Evolutionary conservation across 2,797 vertebrate species (phyloP).

Genomic region (Eremophila alpestris): DNA sequence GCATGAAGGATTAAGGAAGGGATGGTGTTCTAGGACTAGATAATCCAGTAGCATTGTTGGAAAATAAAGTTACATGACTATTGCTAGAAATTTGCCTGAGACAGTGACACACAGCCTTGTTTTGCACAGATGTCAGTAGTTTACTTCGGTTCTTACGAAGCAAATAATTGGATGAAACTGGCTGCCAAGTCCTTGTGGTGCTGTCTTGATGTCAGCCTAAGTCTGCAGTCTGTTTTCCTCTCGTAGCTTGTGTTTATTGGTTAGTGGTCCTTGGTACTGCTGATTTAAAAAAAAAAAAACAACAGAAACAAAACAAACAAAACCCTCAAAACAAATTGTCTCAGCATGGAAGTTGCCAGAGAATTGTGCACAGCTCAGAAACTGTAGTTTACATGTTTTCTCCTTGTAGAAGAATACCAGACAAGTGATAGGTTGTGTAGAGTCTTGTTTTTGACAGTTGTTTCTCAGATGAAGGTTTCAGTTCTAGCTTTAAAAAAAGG

Average conservation of each 20-base stretch:
- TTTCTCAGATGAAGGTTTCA: background rate
- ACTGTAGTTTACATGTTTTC: background rate
- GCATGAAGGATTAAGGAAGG: background rate
- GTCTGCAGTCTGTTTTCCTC: background rate
- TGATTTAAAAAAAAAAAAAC: background rate
- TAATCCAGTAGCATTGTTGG: background rate
- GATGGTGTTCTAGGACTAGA: background rate
- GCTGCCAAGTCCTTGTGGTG: background rate
- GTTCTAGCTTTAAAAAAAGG: background rate
- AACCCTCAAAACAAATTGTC: background rate
- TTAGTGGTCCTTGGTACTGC: background rate
- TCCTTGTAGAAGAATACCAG: background rate
- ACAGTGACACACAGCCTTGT: fast-evolving
- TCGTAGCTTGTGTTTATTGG: background rate
- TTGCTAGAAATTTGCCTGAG: background rate
- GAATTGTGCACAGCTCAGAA: background rate
- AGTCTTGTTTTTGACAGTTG: background rate
- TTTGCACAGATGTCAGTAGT: background rate
- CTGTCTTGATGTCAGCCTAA: background rate
- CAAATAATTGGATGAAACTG: background rate
- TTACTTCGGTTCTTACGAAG: background rate
- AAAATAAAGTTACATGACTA: background rate
- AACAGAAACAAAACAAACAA: background rate
- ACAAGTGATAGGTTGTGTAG: background rate
- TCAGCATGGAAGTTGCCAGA: background rate